Evolutionary conservation across 2,888 invertebrate genomes (phyloP).

Genomic region (Athrips mouffetella): DNA sequence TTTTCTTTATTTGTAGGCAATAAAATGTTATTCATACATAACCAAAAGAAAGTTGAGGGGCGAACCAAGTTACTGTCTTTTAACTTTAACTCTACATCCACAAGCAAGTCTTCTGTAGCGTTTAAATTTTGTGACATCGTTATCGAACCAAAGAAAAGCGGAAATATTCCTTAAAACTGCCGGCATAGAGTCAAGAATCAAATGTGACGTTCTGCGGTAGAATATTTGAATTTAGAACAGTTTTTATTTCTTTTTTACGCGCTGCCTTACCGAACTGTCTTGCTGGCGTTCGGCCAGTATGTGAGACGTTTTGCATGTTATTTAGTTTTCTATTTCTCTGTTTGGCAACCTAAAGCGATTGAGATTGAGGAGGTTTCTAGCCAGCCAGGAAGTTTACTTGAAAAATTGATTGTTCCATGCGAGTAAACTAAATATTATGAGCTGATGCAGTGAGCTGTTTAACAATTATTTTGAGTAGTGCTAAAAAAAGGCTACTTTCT

Average conservation of each 20-base stretch:
- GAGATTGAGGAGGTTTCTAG: constrained; percentile 24
- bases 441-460: too few species aligned
- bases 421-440: too few species aligned
- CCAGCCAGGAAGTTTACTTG: constrained; percentile 6
- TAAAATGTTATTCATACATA: too few species aligned
- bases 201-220: constrained; percentile 1
- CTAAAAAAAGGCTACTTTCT: too few species aligned
- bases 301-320: constrained; percentile 25
- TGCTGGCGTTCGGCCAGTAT: constrained; percentile 29
- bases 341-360: constrained; percentile 16
- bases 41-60: too few species aligned
- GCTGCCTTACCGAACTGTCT: constrained; percentile 18
- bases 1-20: too few species aligned
- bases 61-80: too few species aligned
- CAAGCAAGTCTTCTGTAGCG: too few species aligned
- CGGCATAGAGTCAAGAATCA: neutral
- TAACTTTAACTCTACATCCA: too few species aligned
- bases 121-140: too few species aligned
- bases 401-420: too few species aligned
- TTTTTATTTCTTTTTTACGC: constrained; percentile 24
- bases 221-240: constrained; percentile 25
- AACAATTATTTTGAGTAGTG: too few species aligned
- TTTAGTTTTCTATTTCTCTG: constrained; percentile 24
- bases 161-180: neutral
- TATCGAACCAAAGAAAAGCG: neutral